These are phyloP conservation scores for Ovibos moschatus DNA, from an alignment of 2,113 vertebrate genomes.

Conservation along the genomic window DNA sequence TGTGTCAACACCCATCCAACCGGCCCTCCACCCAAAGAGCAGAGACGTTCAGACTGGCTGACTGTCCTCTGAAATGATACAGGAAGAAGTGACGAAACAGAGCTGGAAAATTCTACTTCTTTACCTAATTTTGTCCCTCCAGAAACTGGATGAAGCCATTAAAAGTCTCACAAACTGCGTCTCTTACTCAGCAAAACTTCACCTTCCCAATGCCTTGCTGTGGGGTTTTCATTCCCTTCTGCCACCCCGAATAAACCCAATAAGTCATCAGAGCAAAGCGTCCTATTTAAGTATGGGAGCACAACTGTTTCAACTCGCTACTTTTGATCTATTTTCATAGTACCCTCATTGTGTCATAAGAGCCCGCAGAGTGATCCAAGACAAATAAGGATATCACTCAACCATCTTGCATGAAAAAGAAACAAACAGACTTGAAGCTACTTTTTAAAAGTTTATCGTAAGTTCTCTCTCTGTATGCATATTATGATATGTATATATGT, in stretches of 20 bases:
- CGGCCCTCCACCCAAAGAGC: fast-evolving
- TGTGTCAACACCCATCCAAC: fast-evolving
- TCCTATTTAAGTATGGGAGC: not conserved
- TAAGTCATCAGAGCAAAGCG: not conserved
- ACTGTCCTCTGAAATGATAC: fast-evolving
- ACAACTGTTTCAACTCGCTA: too few relatives aligned
- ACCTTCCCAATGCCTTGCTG: not conserved
- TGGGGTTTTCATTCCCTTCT: not conserved
- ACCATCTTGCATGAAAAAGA: not conserved
- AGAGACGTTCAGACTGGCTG: fast-evolving
- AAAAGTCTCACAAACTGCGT: not conserved
- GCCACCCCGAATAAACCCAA: not conserved
- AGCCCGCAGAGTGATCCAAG: fast-evolving
- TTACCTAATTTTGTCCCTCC: not conserved
- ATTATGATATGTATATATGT: not conserved
- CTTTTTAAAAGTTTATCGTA: not conserved
- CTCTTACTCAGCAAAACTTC: not conserved
- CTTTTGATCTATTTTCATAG: not conserved
- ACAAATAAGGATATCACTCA: too few relatives aligned
- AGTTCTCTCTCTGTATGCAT: not conserved
- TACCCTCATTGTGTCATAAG: not conserved
- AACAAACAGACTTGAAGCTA: not conserved
- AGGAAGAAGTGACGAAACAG: not conserved
- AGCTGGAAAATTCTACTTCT: not conserved
- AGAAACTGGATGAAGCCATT: not conserved